Percentiles rank a stretch among this genome's conserved stretches.
These are phyloP conservation scores for Suillia variegata DNA, from an alignment of 2,888 invertebrate species.

Conservation along the genomic window DNA sequence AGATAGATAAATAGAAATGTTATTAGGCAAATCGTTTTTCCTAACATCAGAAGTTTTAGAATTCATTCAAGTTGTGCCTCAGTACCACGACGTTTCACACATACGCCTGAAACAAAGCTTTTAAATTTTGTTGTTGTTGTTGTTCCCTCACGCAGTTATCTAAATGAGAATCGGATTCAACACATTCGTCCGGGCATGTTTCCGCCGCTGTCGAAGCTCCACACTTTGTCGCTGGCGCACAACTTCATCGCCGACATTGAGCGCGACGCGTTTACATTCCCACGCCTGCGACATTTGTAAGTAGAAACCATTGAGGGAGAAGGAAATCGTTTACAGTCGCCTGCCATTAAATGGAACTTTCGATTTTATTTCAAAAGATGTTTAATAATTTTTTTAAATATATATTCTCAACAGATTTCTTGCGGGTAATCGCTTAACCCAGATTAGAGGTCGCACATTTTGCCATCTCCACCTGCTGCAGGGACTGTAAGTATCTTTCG, in stretches of 20 bases:
- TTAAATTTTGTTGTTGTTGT: no score
- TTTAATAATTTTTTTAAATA: neutral
- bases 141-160: constrained; percentile 51
- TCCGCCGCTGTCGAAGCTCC: constrained; percentile 54
- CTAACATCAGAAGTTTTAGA: no score
- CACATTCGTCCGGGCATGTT: constrained; percentile 54
- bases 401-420: constrained; percentile 61
- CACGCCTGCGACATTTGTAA: constrained; percentile 62
- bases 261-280: constrained; percentile 54
- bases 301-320: constrained; percentile 39
- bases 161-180: constrained; percentile 61
- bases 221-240: constrained; percentile 62
- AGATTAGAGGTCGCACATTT: constrained; percentile 62
- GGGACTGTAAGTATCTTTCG: constrained; percentile 52
- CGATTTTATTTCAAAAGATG: neutral
- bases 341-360: no score
- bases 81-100: no score
- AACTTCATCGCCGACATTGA: constrained; percentile 58
- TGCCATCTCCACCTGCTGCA: constrained; percentile 60
- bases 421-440: constrained; percentile 62
- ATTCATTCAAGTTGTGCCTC: no score
- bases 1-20: no score
- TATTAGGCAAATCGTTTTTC: no score
- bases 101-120: no score
- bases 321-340: no score